Conservation (phyloP, 2,113 vertebrate genomes). For the Microcebus tavaratra region DNA sequence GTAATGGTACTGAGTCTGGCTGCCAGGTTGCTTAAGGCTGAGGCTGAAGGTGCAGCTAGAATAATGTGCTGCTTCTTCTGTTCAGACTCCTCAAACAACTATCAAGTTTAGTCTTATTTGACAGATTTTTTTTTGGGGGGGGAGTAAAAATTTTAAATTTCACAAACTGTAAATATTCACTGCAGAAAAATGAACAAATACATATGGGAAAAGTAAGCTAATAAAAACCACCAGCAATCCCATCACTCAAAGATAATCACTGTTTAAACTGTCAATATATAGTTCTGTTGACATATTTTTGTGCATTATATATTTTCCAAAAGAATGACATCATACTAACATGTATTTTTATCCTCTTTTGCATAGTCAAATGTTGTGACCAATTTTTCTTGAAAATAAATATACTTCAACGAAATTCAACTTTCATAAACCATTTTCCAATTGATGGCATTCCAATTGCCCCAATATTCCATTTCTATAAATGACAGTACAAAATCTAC, state of each 20-base stretch:
- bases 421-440: conserved; percentile 1
- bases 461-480: background rate
- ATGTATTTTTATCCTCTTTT: background rate
- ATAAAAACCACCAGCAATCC: conserved; percentile 26
- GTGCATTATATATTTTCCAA: background rate
- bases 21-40: background rate
- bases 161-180: background rate
- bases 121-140: background rate
- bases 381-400: conserved; percentile 9
- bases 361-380: background rate
- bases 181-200: conserved; percentile 30
- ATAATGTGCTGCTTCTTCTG: background rate
- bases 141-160: conserved; percentile 32
- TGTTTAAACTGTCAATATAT: background rate
- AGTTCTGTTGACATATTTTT: background rate
- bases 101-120: background rate
- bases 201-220: background rate
- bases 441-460: background rate
- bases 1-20: background rate
- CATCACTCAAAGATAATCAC: background rate
- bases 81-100: background rate
- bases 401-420: background rate
- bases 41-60: background rate
- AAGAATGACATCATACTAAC: background rate
- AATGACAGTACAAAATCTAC: background rate